Conservation (phyloP, 2,888 invertebrate species). For the Therioaphis trifolii region DNA sequence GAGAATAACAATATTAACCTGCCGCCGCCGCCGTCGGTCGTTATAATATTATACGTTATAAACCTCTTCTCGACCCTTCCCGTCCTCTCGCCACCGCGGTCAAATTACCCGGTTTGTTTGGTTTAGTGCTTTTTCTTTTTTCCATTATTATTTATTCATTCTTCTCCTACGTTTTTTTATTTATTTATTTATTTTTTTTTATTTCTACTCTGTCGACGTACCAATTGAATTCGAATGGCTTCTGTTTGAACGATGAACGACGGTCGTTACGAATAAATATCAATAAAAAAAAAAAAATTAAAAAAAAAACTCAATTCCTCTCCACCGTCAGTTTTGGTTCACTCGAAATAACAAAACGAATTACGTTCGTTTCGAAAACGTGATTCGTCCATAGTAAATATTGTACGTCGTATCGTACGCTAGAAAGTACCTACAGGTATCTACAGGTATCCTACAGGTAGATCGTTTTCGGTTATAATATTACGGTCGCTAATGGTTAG, state of each 20-base stretch:
- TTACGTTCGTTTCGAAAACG: background rate
- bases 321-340: background rate
- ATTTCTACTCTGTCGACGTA: constrained; percentile 31
- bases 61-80: constrained; percentile 10
- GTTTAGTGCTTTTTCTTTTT: constrained; percentile 23
- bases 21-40: constrained; percentile 4
- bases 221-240: constrained; percentile 44
- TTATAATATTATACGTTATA: constrained; percentile 12
- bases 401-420: background rate
- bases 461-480: too few relatives aligned
- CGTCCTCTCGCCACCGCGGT: background rate
- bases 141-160: constrained; percentile 20
- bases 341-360: constrained; percentile 7
- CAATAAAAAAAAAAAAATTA: constrained; percentile 4
- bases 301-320: background rate
- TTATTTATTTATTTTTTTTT: too few relatives aligned
- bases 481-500: too few relatives aligned
- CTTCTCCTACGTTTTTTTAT: too few relatives aligned
- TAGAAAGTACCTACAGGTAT: too few relatives aligned
- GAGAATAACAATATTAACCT: constrained; percentile 54
- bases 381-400: background rate
- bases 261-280: constrained; percentile 39
- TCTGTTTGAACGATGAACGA: constrained; percentile 46
- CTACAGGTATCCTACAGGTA: too few relatives aligned
- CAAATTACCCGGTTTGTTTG: constrained; percentile 43